Evolutionary conservation across 1,140 invertebrate genomes (phyloP).

Genomic region (Ooceraea biroi): DNA sequence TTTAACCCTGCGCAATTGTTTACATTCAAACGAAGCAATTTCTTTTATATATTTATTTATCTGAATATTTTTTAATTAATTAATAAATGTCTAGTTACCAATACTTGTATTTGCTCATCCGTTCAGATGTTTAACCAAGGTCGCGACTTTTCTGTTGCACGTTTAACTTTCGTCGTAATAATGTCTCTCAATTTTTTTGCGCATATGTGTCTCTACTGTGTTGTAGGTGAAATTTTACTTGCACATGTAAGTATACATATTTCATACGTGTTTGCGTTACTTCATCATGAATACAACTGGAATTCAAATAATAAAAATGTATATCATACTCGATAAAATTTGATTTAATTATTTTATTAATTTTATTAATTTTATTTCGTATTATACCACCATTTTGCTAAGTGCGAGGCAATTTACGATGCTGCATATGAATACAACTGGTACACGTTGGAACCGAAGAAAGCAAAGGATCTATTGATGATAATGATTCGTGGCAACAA

Average conservation of each 20-base stretch:
- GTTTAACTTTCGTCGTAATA: background rate
- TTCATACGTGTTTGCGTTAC: too few relatives aligned
- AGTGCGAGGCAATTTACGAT: background rate
- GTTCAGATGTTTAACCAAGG: too few relatives aligned
- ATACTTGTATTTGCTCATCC: background rate
- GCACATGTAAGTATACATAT: background rate
- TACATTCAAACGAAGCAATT: too few relatives aligned
- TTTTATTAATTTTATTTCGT: background rate
- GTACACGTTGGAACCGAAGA: too few relatives aligned
- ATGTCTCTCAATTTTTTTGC: background rate
- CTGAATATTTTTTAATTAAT: too few relatives aligned
- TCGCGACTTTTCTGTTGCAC: background rate
- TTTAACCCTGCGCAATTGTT: too few relatives aligned
- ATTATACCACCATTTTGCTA: background rate
- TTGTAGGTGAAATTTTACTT: conserved; percentile 5
- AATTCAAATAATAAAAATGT: too few relatives aligned
- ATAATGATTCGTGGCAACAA: too few relatives aligned
- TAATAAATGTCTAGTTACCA: background rate
- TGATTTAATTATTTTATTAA: background rate
- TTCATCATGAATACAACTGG: background rate
- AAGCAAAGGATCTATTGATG: too few relatives aligned
- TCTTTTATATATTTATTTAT: too few relatives aligned
- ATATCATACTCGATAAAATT: background rate
- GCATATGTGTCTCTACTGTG: background rate
- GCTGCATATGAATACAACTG: background rate